These are phyloP conservation scores for Parthenolecanium corni DNA, from an alignment of 2,888 invertebrate genomes.

Conservation along the genomic window DNA sequence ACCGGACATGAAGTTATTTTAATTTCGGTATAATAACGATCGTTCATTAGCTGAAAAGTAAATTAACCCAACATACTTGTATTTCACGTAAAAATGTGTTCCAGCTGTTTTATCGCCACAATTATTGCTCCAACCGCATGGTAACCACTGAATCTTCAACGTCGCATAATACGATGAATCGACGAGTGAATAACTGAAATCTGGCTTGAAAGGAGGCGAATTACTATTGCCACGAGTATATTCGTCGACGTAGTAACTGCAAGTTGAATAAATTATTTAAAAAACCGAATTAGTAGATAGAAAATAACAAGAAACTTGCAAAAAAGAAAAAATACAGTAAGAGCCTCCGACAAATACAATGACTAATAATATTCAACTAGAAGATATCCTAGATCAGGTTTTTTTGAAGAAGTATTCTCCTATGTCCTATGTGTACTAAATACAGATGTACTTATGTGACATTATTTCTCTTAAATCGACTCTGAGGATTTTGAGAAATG, in stretches of 20 bases:
- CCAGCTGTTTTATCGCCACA: conserved; percentile 68
- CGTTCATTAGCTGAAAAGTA: no score
- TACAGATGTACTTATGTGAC: no score
- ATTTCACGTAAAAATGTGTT: conserved; percentile 79
- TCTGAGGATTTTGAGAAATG: no score
- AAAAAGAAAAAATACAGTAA: no score
- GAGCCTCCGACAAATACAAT: no score
- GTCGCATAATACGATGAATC: conserved; percentile 59
- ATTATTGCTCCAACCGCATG: conserved; percentile 37
- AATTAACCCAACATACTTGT: conserved; percentile 43
- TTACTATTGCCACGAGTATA: conserved; percentile 51
- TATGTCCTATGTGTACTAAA: no score
- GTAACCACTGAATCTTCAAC: conserved; percentile 69
- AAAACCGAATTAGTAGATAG: background rate
- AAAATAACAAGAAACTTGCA: background rate
- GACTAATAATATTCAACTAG: no score
- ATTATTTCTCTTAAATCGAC: no score
- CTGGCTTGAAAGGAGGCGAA: conserved; percentile 52
- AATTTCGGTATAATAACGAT: background rate
- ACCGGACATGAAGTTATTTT: conserved; percentile 4
- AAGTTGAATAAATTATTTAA: conserved; percentile 6
- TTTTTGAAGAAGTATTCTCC: no score
- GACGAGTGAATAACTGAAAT: conserved; percentile 54
- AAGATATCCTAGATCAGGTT: no score
- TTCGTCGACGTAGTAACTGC: conserved; percentile 65